phyloP scores from a whole-genome alignment of 2,797 vertebrate species.

The Neosalanx taihuensis region DNA sequence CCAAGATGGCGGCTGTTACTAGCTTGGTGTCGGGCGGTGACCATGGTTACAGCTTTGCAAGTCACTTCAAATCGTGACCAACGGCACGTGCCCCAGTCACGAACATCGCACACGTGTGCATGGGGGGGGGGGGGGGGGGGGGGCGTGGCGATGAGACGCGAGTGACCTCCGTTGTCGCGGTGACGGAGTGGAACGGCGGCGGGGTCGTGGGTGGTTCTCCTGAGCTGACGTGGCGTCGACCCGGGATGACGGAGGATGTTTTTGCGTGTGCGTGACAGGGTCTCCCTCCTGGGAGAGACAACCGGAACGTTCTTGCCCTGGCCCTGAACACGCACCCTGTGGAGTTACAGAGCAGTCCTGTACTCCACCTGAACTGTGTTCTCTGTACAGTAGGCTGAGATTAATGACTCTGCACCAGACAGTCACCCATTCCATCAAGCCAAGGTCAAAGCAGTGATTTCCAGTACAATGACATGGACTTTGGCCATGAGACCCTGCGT shows the following conservation, averaged over 20 bases:
- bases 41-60: no score
- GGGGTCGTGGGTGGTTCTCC: not conserved
- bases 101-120: not conserved
- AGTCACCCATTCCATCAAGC: not conserved
- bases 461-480: slow-evolving; percentile 23
- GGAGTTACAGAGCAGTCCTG: not conserved
- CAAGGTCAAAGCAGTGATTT: slow-evolving; percentile 21
- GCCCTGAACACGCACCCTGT: not conserved
- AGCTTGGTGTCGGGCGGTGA: no score
- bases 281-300: not conserved
- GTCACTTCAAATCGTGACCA: no score
- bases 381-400: slow-evolving; percentile 9
- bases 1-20: no score
- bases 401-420: slow-evolving; percentile 24
- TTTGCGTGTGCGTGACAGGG: not conserved
- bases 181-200: not conserved
- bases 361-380: not conserved
- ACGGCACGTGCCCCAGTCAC: not conserved
- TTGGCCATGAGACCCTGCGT: not conserved
- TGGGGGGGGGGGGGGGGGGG: not conserved
- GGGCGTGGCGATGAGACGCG: no score
- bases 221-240: not conserved
- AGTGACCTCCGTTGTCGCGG: slow-evolving; percentile 5
- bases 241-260: not conserved
- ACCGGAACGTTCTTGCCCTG: not conserved